phyloP scores from a whole-genome alignment of 1,140 invertebrate species.

The Neotoxoptera formosana region DNA sequence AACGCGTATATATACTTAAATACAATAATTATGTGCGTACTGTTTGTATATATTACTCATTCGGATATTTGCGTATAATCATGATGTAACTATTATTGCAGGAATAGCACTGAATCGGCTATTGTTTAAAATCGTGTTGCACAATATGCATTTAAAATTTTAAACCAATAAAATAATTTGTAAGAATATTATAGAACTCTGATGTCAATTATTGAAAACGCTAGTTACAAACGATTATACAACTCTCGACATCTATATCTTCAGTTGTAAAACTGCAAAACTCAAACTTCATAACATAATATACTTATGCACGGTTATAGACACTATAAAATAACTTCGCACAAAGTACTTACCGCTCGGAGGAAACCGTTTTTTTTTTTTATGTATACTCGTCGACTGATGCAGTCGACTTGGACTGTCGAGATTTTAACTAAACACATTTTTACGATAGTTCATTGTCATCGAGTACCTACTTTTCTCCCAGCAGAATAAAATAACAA shows the following conservation, averaged over 20 bases:
- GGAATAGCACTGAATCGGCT: background rate
- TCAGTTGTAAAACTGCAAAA: too few species aligned
- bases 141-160: background rate
- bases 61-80: background rate
- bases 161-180: background rate
- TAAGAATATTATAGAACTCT: background rate
- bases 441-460: background rate
- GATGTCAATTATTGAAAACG: background rate
- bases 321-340: background rate
- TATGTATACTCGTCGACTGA: background rate
- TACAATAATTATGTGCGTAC: background rate
- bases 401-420: background rate
- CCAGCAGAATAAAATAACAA: background rate
- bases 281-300: too few species aligned
- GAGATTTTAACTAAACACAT: background rate
- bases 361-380: background rate
- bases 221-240: background rate
- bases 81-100: slow-evolving; percentile 4
- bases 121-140: slow-evolving; percentile 33
- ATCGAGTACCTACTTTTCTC: background rate
- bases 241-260: background rate
- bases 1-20: background rate
- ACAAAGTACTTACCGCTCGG: background rate
- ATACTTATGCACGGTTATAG: background rate
- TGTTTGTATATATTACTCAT: slow-evolving; percentile 26